Evolutionary conservation across 2,113 vertebrate species (phyloP), one percentile per base, ranked within the genome.

Genomic region (Lichenostomus cassidix): DNA sequence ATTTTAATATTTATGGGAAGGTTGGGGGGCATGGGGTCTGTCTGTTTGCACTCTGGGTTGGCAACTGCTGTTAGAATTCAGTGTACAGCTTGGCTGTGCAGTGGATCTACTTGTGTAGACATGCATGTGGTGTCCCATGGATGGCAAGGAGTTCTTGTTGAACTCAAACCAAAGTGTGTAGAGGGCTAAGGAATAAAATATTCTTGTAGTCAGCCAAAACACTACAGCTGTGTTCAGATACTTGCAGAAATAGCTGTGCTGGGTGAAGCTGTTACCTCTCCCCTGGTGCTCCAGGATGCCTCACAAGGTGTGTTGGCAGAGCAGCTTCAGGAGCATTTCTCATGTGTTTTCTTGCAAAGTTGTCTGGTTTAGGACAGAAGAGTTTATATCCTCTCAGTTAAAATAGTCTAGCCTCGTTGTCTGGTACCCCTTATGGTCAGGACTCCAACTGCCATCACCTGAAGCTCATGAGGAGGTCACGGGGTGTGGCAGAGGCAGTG

Each of bases 281-380:
- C 52, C 79, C 75, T 79, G 28, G 23, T 53, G 67, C 85, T 90
- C 5, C 6, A 65, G 63, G 70, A 25, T 76, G 31, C 59, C 71
- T 83, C 3, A 0, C 2, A 9, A 1, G 7, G 31, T 25, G 50
- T 0, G 0, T 18, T 67, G 68, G 69, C 75, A 76, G 33, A 59
- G 79, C 62, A 73, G 50, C 73, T 74, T 17, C 14, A 2, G 31
- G 64, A 89, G 47, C 7, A 1, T 50, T 86, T 69, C 55, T 88
- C 29, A 1, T 3, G 52, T 67, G 71, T 70, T 83, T 69, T 49
- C 29, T 53, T 50, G 64, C 47, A 50, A 92, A 92, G 39, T 44
- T 90, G 46, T 39, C 82, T 21, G 2, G 5, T 67, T 90, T 44
- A 67, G 63, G 67, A 35, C 55, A 59, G 63, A 58, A 46, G 14